phyloP scores from a whole-genome alignment of 2,888 invertebrate species.

The Xestoiulus laeticollis region DNA sequence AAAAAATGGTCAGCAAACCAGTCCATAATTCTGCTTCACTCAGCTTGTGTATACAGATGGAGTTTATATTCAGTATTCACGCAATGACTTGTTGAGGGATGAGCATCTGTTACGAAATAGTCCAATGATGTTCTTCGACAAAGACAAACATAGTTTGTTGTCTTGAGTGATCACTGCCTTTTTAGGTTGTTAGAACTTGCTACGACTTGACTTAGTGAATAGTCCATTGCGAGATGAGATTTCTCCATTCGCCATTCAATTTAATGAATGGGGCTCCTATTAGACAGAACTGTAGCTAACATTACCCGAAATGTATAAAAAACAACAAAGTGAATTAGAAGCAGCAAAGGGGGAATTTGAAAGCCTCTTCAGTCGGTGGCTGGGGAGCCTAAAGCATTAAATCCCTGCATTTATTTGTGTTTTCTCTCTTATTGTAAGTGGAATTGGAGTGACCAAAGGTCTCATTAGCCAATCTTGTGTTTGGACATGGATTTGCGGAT shows the following conservation, averaged over 20 bases:
- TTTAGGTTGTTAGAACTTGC: neutral
- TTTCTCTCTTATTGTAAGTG: constrained; percentile 38
- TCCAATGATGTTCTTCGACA: neutral
- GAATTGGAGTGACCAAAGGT: constrained; percentile 43
- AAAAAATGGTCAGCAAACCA: neutral
- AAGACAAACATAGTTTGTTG: neutral
- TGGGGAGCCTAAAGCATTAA: constrained; percentile 31
- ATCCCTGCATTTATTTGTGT: constrained; percentile 43
- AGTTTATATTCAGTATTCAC: constrained; percentile 7
- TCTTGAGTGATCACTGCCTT: neutral
- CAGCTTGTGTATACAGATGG: neutral
- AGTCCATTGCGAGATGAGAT: constrained; percentile 35
- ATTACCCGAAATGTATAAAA: constrained; percentile 35
- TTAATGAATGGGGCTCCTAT: constrained; percentile 30
- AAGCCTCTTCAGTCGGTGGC: constrained; percentile 25
- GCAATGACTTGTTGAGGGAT: neutral
- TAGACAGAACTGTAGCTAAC: constrained; percentile 43
- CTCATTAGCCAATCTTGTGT: constrained; percentile 41
- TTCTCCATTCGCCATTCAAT: constrained; percentile 27
- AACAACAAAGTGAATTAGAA: constrained; percentile 38
- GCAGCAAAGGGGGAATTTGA: constrained; percentile 40
- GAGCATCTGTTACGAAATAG: constrained; percentile 10
- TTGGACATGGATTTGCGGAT: constrained; percentile 40
- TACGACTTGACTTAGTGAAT: neutral
- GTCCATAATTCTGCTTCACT: neutral